Base-by-base conservation (phyloP, 2,113 vertebrate genomes). In the Odobenus rosmarus region DNA sequence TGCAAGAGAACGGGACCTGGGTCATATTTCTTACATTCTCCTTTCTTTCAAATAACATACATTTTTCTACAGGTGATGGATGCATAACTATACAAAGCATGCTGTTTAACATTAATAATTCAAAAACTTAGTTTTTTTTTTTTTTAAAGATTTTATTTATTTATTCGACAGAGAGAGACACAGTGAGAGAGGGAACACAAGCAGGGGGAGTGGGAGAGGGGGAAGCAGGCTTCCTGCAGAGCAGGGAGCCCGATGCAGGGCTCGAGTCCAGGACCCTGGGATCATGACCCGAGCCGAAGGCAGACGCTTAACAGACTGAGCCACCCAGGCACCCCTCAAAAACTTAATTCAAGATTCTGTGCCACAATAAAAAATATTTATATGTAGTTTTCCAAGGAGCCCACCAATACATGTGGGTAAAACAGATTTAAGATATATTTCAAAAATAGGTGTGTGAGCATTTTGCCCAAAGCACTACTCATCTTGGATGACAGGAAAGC, bases 291-390 rank as follows among this genome's bases (percentile, higher is more conserved):
- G 46, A 46, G 46, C 46, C 8, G 46, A 46, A 46, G 46, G 46
- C 46, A 46, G 46, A 46, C 1, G 46, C 46, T 46, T 46, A 46
- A 46, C 46, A 7, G 46, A 46, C 46, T 46, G 46, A 46, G 46
- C 46, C 46, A 46, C 46, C 46, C 46, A 46, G 46, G 7, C 46
- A 46, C 46, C 46, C 46, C 46, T 88, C 59, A 31, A 91, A 94
- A 85, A 62, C 49, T n/a, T 82, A 84, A 72, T 88, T 83, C 24
- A 97, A 96, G 74, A 49, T 74, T 95, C 80, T 77, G 18, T 39
- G 18, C 13, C 55, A 97, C 81, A 97, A 74, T 89, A 72, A 95
- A 93, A 94, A 88, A 15, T 46, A 62, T 77, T 91, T 77, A 69
- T 51, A 95, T 55, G 46, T 16, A 93, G 57, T 26, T 95, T 94